These are phyloP conservation scores for Allygus modestus DNA, from an alignment of 2,888 invertebrate genomes.

Conservation along the genomic window DNA sequence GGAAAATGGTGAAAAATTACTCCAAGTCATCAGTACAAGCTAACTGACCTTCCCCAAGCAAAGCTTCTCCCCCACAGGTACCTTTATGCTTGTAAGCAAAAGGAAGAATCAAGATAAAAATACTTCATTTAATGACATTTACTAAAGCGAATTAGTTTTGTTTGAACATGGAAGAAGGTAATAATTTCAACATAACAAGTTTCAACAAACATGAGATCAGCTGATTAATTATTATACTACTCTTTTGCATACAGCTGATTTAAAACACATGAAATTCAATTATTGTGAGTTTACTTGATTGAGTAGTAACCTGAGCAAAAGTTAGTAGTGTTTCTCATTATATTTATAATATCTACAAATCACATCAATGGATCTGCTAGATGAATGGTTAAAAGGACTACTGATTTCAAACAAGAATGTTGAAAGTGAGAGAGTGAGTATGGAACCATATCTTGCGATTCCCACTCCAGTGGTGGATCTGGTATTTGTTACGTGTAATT, in stretches of 20 bases:
- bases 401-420: not conserved
- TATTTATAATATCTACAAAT: not conserved
- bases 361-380: constrained; percentile 13
- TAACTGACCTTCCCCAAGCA: too few species aligned
- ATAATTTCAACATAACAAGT: not conserved
- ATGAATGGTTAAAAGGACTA: constrained; percentile 7
- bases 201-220: not conserved
- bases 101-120: too few species aligned
- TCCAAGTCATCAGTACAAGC: too few species aligned
- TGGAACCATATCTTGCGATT: not conserved
- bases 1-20: too few species aligned
- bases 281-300: too few species aligned
- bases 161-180: not conserved
- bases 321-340: not conserved
- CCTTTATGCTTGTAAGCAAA: too few species aligned
- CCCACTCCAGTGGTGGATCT: constrained; percentile 35
- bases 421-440: constrained; percentile 1
- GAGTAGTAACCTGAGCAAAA: not conserved
- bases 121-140: too few species aligned
- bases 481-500: not conserved
- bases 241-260: not conserved
- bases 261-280: not conserved
- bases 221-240: not conserved
- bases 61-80: too few species aligned
- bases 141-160: not conserved